Base-by-base conservation (phyloP, 2,888 invertebrate genomes). In the Arrhopalites spinosus region DNA sequence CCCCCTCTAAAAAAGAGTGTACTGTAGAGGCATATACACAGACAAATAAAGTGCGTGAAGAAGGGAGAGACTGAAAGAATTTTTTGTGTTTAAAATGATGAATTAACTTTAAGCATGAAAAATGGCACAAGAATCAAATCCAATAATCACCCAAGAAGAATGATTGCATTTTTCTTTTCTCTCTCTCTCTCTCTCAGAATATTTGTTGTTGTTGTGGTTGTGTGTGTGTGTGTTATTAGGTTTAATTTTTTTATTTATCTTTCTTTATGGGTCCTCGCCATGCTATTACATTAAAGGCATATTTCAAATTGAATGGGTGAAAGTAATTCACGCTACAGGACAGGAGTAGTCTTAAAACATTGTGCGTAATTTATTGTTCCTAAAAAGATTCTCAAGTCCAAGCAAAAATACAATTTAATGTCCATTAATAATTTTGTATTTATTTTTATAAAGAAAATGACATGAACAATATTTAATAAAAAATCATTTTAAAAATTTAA, bases 241-340 rank as follows among this genome's bases (percentile, higher is more conserved):
- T 25, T 59, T 59, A 59, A 59, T 59, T 59, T 59, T n/a, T 59
- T 59, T 23, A 59, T 59, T 59, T 59, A 59, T 59, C 36, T 59
- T 15, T 15, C 59, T 56, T 1, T 25, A 1, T 59, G 13, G 59
- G 27, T 59, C 23, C 59, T 59, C 59, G 23, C 20, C 27, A 59
- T 59, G 8, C 13, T 13, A n/a, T 11, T 11, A 36, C 36, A 36
- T 36, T 36, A 36, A 36, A 36, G 36, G 36, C 36, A 36, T 36
- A 36, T 36, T 36, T 36, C 36, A 36, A 36, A 36, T n/a, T 36
- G 36, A 36, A 36, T 36, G 36, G 36, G 36, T 36, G 36, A 36
- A 36, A 36, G 36, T 36, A 36, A 36, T 36, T 36, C 36, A 36
- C 36, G 36, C 5, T 36, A 36, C 36, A 36, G 36, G 36, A 36